phyloP scores from a whole-genome alignment of 2,797 vertebrate genomes.

The Chaunax sp. region DNA sequence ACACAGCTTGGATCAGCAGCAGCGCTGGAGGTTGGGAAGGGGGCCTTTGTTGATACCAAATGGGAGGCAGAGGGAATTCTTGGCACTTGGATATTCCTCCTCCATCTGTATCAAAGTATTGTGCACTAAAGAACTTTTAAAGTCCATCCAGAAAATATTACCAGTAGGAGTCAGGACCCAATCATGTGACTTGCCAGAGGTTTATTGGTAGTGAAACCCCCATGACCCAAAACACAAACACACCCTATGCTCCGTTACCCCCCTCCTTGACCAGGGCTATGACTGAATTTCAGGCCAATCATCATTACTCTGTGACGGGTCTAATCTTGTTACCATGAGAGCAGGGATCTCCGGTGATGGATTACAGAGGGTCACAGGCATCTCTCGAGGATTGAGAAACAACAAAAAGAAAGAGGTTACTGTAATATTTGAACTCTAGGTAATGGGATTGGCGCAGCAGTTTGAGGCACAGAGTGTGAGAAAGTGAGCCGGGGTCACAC shows the following conservation, averaged over 20 bases:
- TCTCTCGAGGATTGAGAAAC: slow-evolving; percentile 61
- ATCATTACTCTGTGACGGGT: slow-evolving; percentile 80
- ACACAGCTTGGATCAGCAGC: slow-evolving; percentile 46
- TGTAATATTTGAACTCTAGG: slow-evolving; percentile 70
- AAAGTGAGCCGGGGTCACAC: slow-evolving; percentile 60
- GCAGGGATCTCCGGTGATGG: slow-evolving; percentile 73
- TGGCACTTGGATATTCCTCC: neutral
- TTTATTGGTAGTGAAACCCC: slow-evolving; percentile 30
- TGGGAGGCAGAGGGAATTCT: neutral
- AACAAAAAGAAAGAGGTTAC: slow-evolving; percentile 64
- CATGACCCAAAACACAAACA: slow-evolving; percentile 33
- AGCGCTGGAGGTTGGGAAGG: slow-evolving; percentile 15
- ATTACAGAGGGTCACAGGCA: slow-evolving; percentile 57
- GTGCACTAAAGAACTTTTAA: slow-evolving; percentile 8
- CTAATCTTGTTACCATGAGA: slow-evolving; percentile 73
- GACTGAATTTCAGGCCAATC: slow-evolving; percentile 72
- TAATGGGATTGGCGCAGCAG: slow-evolving; percentile 73
- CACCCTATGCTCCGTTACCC: neutral
- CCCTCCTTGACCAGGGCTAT: slow-evolving; percentile 25
- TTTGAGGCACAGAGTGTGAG: slow-evolving; percentile 63
- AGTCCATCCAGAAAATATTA: neutral
- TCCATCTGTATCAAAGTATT: slow-evolving; percentile 1
- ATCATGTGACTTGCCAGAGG: slow-evolving; percentile 33
- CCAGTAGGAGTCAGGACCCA: slow-evolving; percentile 4
- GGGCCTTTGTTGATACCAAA: slow-evolving; percentile 25